Conservation (phyloP, 1,140 invertebrate species). For the Ylistrum balloti region DNA sequence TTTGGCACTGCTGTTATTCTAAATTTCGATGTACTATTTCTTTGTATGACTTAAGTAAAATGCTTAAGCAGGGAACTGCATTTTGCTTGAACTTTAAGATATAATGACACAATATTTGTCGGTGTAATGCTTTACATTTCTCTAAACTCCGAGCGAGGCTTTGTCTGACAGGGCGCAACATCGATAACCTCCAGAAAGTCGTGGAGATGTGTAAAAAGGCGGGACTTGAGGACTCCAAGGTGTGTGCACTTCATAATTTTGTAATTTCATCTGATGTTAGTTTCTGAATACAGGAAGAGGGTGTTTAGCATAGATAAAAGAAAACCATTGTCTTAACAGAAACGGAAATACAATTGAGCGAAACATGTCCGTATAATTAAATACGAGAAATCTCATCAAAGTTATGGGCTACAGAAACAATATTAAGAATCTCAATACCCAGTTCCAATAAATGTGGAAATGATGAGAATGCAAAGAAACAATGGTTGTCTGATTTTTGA, state of each 20-base stretch:
- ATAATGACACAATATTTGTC: conserved; percentile 66
- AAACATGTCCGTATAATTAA: neutral
- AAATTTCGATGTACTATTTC: too few species aligned
- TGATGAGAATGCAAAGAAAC: too few species aligned
- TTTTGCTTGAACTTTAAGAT: conserved; percentile 54
- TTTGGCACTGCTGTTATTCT: too few species aligned
- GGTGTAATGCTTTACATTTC: conserved; percentile 66
- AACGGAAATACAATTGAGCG: neutral
- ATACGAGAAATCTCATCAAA: too few species aligned
- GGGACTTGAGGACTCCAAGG: conserved; percentile 54
- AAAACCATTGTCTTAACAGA: neutral
- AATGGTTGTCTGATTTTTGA: too few species aligned
- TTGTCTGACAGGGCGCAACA: conserved; percentile 63
- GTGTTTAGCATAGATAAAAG: neutral
- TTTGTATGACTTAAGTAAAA: too few species aligned
- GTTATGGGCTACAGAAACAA: too few species aligned
- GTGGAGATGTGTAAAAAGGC: conserved; percentile 46
- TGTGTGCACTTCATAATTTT: neutral
- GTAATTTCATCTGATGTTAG: too few species aligned
- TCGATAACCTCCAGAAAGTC: conserved; percentile 54
- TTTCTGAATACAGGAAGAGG: too few species aligned
- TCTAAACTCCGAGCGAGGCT: conserved; percentile 63
- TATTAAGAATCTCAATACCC: too few species aligned
- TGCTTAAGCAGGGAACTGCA: too few species aligned
- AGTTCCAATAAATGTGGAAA: too few species aligned